Evolutionary conservation across 2,797 vertebrate species (phyloP), one percentile per base, ranked within the genome.

Genomic region (Peromyscus eremicus): DNA sequence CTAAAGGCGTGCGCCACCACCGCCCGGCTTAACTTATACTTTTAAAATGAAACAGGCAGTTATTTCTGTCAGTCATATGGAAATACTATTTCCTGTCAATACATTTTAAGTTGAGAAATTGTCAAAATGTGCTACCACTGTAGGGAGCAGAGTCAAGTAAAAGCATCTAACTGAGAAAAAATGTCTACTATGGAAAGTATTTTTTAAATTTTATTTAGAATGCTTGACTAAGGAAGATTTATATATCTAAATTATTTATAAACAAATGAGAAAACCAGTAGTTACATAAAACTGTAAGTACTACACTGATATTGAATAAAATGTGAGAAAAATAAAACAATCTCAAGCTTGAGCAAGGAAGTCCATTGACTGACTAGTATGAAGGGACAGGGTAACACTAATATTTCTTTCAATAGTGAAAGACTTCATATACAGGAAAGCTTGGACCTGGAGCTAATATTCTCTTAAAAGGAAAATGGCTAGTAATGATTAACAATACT

Each of bases 51-150:
- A 96, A 89, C 71, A 43, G 75, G 83, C 7, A 85, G 81, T 91
- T 96, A 95, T 96, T 29, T 25, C 73, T 97, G 91, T 95, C 97
- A 97, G 79, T 98, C 94, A 98, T 52, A 52, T 60, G 12, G 40
- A 98, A 97, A 97, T 94, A 77, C 60, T n/a, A 10, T 64, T 97
- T 79, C 16, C 23, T 89, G 83, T 90, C 43, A 55, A 14, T 60
- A 89, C 68, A 86, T 3, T 52, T 6, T 79, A 96, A 95, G 23
- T 96, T 94, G 96, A 97, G 92, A 87, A 97, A 97, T 97, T 96
- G 94, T 98, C 94, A 97, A 97, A 98, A 97, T 6, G n/a, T 62
- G 14, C 96, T 97, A 97, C 96, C 96, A 97, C 87, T 96, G 97
- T 79, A 91, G 94, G 89, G 32, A 94, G 91, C 21, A 70, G 76